Evolutionary conservation across 2,113 vertebrate species (phyloP), one percentile per base, ranked within the genome.

Genomic region (Acinonyx jubatus): DNA sequence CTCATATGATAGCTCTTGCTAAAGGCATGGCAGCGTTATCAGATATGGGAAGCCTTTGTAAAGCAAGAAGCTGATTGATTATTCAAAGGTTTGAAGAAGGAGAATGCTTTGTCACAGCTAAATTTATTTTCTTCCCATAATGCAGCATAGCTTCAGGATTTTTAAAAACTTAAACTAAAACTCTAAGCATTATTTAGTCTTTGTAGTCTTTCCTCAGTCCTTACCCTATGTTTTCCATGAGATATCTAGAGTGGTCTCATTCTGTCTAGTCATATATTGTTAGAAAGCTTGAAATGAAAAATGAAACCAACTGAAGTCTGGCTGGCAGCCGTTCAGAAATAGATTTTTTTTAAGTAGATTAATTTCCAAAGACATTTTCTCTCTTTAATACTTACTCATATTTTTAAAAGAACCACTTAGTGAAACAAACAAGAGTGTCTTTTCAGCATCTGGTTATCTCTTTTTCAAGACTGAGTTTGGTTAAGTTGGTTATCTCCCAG

Each of bases 251-350:
- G 15, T 68, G 57, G 25, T 66, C 79, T 82, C 50, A 48, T 95
- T 79, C 76, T 96, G n/a, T 73, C 38, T 50, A 48, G 27, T 74
- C 13, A 12, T n/a, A 55, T 55, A 4, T 87, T 31, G 14, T 87
- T 91, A 61, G 86, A 89, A 97, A 36, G 48, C 85, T 88, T 93
- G 48, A 96, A 91, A 74, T 93, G 73, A 97, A 91, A 97, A 91
- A 74, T 79, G 50, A 95, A 80, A 76, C 68, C 79, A 89, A 91
- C 55, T 66, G 55, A 85, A 93, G 1, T 45, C 50, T 96, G 55
- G 15, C 63, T 80, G 12, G 41, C 82, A 92, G 91, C 83, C 96
- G 88, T 63, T 84, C 57, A 84, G 73, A 96, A 95, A 89, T 27
- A 74, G 81, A 82, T 63, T 73, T 68, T 71, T 92, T 57, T 36